Evolutionary conservation across 2,888 invertebrate species (phyloP).

Genomic region (Trissoscelio sp.): DNA sequence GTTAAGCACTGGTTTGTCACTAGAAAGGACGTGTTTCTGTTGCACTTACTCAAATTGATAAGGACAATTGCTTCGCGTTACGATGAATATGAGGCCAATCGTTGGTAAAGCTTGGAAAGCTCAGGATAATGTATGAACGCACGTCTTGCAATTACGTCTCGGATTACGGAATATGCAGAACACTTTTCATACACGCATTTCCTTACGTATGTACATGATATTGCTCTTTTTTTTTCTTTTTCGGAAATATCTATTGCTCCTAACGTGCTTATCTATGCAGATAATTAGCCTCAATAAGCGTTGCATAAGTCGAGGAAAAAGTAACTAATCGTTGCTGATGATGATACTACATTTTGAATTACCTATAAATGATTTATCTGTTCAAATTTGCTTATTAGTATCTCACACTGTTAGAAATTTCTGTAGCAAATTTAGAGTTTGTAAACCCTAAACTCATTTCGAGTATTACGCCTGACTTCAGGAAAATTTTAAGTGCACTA

Average conservation of each 20-base stretch:
- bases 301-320: constrained; percentile 39
- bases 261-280: constrained; percentile 8
- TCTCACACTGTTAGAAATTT: no score
- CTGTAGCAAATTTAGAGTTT: no score
- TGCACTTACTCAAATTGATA: constrained; percentile 30
- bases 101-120: constrained; percentile 22
- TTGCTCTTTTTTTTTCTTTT: constrained; percentile 23
- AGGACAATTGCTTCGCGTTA: constrained; percentile 45
- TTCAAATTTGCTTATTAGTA: no score
- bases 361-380: no score
- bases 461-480: no score
- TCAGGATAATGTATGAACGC: constrained; percentile 38
- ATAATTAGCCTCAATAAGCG: constrained; percentile 33
- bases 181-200: constrained; percentile 35
- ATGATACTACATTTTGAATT: no score
- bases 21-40: constrained; percentile 18
- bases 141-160: constrained; percentile 45
- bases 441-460: no score
- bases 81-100: constrained; percentile 16
- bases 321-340: no score
- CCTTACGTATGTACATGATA: constrained; percentile 15
- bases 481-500: no score
- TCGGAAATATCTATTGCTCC: constrained; percentile 25
- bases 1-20: constrained; percentile 58
- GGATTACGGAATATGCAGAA: constrained; percentile 31